Evolutionary conservation across 2,888 invertebrate genomes (phyloP), one percentile per base, ranked within the genome.

Genomic region (Sipha maydis): DNA sequence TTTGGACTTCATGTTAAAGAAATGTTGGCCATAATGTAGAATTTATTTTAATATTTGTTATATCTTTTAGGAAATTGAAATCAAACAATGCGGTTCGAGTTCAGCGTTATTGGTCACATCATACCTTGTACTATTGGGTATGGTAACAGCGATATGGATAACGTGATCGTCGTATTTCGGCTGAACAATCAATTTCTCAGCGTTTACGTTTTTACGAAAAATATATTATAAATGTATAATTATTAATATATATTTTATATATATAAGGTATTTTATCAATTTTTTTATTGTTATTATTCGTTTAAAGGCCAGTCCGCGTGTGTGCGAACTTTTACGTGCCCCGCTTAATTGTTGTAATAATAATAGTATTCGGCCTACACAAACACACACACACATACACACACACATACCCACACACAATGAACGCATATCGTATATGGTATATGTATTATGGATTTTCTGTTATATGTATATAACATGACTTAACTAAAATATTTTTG

Each of bases 1-100:
- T 14, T 48, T 48, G 14, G 14, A 1, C 11, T 48, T 48, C 11
- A 1, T 48, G 11, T 1, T 3, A 48, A 48, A 11, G 8, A 11
- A 9, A 48, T 48, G 9, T 48, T 48, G 48, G 14, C 48, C 48
- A 48, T 48, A 11, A 11, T 1, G 14, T 48, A 48, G 48, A 48
- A 48, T 48, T 14, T 2, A 48, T 48, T 3, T 48, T 14, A 48
- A 48, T 48, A 48, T 80, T 67, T 84, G 69, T 85, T 25, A 54
- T 54, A 73, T 85, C 89, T 92, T 92, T 61, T 91, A 95, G 95
- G 95, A 95, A 93, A 94, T 94, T 90, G 94, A 94, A 91, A 95
- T 95, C 90, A 93, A 93, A 90, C 93, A 94, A 54, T 95, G 95
- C 91, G 94, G 94, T 90, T 91, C 91, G 5, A 93, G 94, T 90